Percentiles rank a stretch among this genome's conserved stretches.
Evolutionary conservation across 2,888 invertebrate species (phyloP).

Genomic region (Exocentrus adspersus): DNA sequence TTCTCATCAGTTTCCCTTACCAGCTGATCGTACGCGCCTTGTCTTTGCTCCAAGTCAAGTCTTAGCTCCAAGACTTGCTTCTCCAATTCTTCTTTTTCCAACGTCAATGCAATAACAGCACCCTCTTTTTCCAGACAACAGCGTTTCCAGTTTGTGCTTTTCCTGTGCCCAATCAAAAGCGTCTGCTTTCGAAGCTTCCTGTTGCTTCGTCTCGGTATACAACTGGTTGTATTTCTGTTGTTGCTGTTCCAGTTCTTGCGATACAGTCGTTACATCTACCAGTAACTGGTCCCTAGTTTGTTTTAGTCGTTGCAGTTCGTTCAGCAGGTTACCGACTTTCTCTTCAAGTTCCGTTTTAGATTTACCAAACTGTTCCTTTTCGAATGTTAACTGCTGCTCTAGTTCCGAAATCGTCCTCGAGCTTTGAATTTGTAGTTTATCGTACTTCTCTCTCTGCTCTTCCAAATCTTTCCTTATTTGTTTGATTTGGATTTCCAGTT

Average conservation of each 20-base stretch:
- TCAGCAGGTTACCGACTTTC: constrained; percentile 41
- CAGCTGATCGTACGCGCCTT: constrained; percentile 32
- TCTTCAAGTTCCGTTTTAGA: constrained; percentile 45
- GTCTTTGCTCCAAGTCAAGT: constrained; percentile 34
- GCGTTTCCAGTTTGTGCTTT: constrained; percentile 27
- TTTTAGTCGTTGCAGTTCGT: constrained; percentile 46
- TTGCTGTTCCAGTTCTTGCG: background rate
- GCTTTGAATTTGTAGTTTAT: constrained; percentile 22
- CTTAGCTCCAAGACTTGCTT: constrained; percentile 34
- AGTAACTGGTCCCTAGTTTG: constrained; percentile 41
- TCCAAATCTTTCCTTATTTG: constrained; percentile 2
- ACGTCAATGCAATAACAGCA: constrained; percentile 26
- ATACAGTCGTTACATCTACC: constrained; percentile 1
- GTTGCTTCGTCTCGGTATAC: constrained; percentile 9
- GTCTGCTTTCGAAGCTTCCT: constrained; percentile 4
- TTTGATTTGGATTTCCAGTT: background rate
- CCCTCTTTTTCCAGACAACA: constrained; percentile 32
- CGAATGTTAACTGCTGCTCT: constrained; percentile 35
- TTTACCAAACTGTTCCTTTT: constrained; percentile 34
- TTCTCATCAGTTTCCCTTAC: constrained; percentile 54
- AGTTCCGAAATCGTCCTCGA: constrained; percentile 50
- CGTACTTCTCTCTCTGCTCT: constrained; percentile 13
- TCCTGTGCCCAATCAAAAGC: constrained; percentile 20
- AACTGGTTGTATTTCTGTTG: background rate
- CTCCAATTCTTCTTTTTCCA: constrained; percentile 31